Evolutionary conservation across 1,140 invertebrate genomes (phyloP).

Genomic region (Cryptotermes secundus): DNA sequence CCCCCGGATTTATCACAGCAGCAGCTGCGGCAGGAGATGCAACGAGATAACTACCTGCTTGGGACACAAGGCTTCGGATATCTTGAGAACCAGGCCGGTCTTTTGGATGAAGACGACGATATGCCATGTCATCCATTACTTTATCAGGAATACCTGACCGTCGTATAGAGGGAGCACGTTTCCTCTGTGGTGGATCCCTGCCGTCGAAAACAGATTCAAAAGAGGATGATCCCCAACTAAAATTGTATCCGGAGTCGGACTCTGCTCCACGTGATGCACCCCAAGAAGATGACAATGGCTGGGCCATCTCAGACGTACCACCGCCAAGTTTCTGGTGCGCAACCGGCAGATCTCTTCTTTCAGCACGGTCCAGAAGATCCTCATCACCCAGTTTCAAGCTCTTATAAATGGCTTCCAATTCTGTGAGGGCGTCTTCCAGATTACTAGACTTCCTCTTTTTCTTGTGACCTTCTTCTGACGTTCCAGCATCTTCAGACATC

Average conservation of each 20-base stretch:
- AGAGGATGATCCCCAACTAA: constrained; percentile 39
- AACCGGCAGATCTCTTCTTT: constrained; percentile 69
- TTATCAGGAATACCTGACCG: constrained; percentile 59
- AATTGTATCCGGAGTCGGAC: constrained; percentile 38
- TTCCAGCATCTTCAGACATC: constrained; percentile 17
- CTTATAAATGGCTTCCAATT: constrained; percentile 87
- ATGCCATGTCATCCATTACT: constrained; percentile 77
- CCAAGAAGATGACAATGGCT: neutral
- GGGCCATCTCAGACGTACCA: neutral
- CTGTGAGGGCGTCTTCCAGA: constrained; percentile 81
- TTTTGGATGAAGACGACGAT: constrained; percentile 65
- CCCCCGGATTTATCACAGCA: neutral
- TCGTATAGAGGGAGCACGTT: constrained; percentile 43
- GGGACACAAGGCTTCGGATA: constrained; percentile 57
- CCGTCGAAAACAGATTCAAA: constrained; percentile 27
- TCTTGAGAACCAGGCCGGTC: constrained; percentile 44
- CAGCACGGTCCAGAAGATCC: constrained; percentile 73
- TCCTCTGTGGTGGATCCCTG: constrained; percentile 37
- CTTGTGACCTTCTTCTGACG: constrained; percentile 47
- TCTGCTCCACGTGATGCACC: constrained; percentile 27
- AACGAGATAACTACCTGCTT: constrained; percentile 71
- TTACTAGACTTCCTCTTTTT: constrained; percentile 66
- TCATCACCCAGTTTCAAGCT: constrained; percentile 78
- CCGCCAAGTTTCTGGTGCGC: constrained; percentile 42
- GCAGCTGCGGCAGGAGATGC: constrained; percentile 57